A percentile compares a stretch with the other conserved stretches of the same genome.
These are phyloP conservation scores for Xenopus tropicalis DNA, from an alignment of 2,113 vertebrate genomes.

Conservation along the genomic window UCB_Xtro_10.0 CM004447.2:79211501-79212000, in stretches of 20 bases:
- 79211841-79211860: constrained; percentile 69
- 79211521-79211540: constrained; percentile 52
- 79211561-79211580: constrained; percentile 76
- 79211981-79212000: not conserved
- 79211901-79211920: constrained; percentile 57
- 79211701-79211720: constrained; percentile 85
- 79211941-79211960: constrained; percentile 49
- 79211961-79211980: constrained; percentile 41
- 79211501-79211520: constrained; percentile 43
- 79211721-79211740: constrained; percentile 76
- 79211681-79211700: constrained; percentile 86
- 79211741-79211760: constrained; percentile 67
- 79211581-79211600: constrained; percentile 60
- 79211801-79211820: constrained; percentile 87
- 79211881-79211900: constrained; percentile 48
- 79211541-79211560: constrained; percentile 72
- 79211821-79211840: constrained; percentile 74
- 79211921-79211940: constrained; percentile 34
- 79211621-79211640: constrained; percentile 71
- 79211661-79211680: constrained; percentile 78
- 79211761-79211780: constrained; percentile 79
- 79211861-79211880: constrained; percentile 61
- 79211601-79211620: constrained; percentile 72
- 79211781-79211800: constrained; percentile 74
- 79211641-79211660: constrained; percentile 72